Percentiles rank a stretch among this genome's conserved stretches.
These are phyloP conservation scores for Rapana venosa DNA, from an alignment of 2,888 invertebrate species.

Conservation along the genomic window DNA sequence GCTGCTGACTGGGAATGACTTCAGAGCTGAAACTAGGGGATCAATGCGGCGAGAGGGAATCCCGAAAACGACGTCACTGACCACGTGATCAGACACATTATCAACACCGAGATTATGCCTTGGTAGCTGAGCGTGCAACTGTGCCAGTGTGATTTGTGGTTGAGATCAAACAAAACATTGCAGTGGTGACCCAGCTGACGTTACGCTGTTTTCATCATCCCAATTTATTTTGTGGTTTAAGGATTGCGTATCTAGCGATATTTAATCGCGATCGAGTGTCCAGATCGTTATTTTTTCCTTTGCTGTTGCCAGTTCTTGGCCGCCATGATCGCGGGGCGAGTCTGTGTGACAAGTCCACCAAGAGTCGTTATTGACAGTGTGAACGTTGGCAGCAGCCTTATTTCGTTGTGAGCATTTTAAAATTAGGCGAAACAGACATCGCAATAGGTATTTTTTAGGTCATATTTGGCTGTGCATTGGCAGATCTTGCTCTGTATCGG, in stretches of 20 bases:
- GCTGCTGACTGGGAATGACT: background rate
- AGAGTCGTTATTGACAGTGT: slow-evolving; percentile 34
- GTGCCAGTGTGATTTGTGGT: slow-evolving; percentile 27
- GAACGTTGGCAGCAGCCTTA: slow-evolving; percentile 36
- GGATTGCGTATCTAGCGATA: background rate
- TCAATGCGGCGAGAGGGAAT: slow-evolving; percentile 29
- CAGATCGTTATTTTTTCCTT: slow-evolving; percentile 17
- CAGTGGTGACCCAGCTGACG: slow-evolving; percentile 15
- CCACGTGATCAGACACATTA: slow-evolving; percentile 46
- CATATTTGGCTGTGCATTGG: slow-evolving; percentile 2
- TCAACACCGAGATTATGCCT: slow-evolving; percentile 45
- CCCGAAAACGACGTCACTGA: slow-evolving; percentile 36
- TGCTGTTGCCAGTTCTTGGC: slow-evolving; percentile 30
- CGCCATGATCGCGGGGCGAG: slow-evolving; percentile 42
- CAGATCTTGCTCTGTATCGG: background rate
- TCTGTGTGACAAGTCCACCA: slow-evolving; percentile 32
- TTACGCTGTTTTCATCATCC: background rate
- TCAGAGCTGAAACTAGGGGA: background rate
- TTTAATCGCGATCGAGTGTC: background rate
- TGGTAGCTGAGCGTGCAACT: slow-evolving; percentile 35
- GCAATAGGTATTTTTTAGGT: background rate
- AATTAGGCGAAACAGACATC: background rate
- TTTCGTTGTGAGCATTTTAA: background rate
- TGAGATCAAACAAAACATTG: slow-evolving; percentile 30
- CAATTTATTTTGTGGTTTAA: background rate